phyloP scores from a whole-genome alignment of 2,888 invertebrate species.

The Uloborus plumipes region DNA sequence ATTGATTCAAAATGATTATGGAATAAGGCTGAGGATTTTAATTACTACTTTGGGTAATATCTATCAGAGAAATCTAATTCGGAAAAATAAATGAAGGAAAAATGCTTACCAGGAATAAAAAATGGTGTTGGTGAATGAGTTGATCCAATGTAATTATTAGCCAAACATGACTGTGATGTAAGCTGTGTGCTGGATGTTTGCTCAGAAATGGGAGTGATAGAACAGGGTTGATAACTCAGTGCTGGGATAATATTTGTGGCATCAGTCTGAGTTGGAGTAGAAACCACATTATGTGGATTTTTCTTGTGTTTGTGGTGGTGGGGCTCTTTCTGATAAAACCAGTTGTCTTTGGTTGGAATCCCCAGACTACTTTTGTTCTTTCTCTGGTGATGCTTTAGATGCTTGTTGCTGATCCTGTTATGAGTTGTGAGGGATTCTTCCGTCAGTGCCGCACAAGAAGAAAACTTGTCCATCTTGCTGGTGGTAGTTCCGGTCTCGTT shows the following conservation, averaged over 20 bases:
- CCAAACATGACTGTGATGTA: slow-evolving; percentile 22
- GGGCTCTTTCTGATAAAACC: slow-evolving; percentile 25
- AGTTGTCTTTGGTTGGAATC: slow-evolving; percentile 26
- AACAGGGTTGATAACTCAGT: background rate
- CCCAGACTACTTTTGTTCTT: slow-evolving; percentile 23
- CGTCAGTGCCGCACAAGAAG: slow-evolving; percentile 41
- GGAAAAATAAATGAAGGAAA: background rate
- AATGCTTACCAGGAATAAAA: slow-evolving; percentile 53
- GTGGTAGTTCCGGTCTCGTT: background rate
- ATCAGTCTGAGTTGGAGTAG: slow-evolving; percentile 39
- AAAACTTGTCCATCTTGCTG: slow-evolving; percentile 21
- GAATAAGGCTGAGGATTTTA: too few relatives aligned
- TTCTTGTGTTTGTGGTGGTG: slow-evolving; percentile 30
- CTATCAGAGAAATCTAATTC: too few relatives aligned
- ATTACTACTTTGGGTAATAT: too few relatives aligned
- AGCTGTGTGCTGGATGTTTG: slow-evolving; percentile 12
- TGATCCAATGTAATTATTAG: slow-evolving; percentile 7
- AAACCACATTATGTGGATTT: background rate
- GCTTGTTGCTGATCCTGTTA: slow-evolving; percentile 50
- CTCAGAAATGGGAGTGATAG: background rate
- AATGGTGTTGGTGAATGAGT: slow-evolving; percentile 44
- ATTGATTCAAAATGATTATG: too few relatives aligned
- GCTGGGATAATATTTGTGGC: background rate
- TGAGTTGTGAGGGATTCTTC: slow-evolving; percentile 43
- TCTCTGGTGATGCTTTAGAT: slow-evolving; percentile 36